Base-by-base conservation (phyloP, 2,888 invertebrate species). In the Heterodera filipjevi region DNA sequence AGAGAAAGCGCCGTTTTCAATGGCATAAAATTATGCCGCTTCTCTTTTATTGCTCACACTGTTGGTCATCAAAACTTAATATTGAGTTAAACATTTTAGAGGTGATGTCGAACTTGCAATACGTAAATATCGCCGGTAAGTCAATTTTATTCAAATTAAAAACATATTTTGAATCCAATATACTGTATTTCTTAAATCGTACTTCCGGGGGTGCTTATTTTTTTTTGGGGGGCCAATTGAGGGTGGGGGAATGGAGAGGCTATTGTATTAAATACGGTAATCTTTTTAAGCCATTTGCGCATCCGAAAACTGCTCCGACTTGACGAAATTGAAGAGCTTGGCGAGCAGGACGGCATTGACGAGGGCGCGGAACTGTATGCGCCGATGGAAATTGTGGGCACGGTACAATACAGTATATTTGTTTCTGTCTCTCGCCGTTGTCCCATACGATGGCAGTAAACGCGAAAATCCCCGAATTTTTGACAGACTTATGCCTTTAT, bases 381-480 rank as follows among this genome's bases (percentile, higher is more conserved):
- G 8, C 87, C 87, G 8, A 81, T 86, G 46, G 82, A 84, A 39
- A 81, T 86, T 39, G 71, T 87, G 33, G 87, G 87, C 30, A 82
- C 83, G 68, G 84, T 83, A 49, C 27, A 53, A 22, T 22, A 22
- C 5, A 53, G 22, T 53, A n/a, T 68, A 19, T 39, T 12, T 39
- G 8, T 39, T 39, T 10, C 39, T n/a, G n/a, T n/a, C n/a, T n/a
- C n/a, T n/a, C n/a, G n/a, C n/a, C n/a, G n/a, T n/a, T n/a, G n/a
- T n/a, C n/a, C n/a, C n/a, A n/a, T n/a, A n/a, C n/a, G n/a, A n/a
- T n/a, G n/a, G n/a, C n/a, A n/a, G n/a, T n/a, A n/a, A n/a, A n/a
- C n/a, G n/a, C n/a, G n/a, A n/a, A n/a, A n/a, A n/a, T n/a, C n/a
- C n/a, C n/a, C n/a, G n/a, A n/a, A n/a, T n/a, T n/a, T n/a, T n/a